Base-by-base conservation (phyloP, 2,797 vertebrate genomes). In the Lophius americanus region DNA sequence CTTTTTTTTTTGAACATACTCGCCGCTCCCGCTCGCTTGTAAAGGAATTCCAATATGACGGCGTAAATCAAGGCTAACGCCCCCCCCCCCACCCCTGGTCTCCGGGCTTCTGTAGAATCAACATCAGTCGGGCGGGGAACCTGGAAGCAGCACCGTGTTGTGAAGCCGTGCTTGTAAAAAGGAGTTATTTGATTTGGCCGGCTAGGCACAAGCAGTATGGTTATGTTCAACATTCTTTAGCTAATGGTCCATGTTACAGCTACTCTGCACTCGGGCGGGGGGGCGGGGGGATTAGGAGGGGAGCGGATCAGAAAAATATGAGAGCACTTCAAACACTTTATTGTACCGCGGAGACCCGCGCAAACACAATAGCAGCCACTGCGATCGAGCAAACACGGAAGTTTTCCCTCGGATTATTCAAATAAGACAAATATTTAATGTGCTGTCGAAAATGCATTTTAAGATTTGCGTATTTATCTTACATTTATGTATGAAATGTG, bases 181-280 rank as follows among this genome's bases (percentile, higher is more conserved):
- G 23, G 71, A 90, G 77, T 85, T 88, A 89, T 92, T 91, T 88
- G 88, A 91, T 85, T 85, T 86, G 85, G 83, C 78, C 71, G 82
- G 75, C 77, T 75, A 51, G 72, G 75, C 86, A 81, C 77, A 80
- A 84, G 59, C 55, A 13, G 48, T 68, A 64, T 71, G 68, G 83
- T 88, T 84, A 82, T 91, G 88, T 90, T 86, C 79, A 79, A 86
- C 88, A 89, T 89, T 88, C 88, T 88, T 88, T 53, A 80, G 85
- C 86, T 88, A 90, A 91, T 89, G 90, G 84, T 70, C 86, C 86
- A 70, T 89, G 87, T 81, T 85, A 86, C 78, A 85, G 82, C 69
- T 44, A 65, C 72, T 64, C 75, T 62, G 41, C 64, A 54, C 75
- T 77, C 58, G 23, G 51, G 48, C 0, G 23, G 60, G 81, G 67